Evolutionary conservation across 2,113 vertebrate genomes (phyloP).

Genomic region (Syngnathus floridae): DNA sequence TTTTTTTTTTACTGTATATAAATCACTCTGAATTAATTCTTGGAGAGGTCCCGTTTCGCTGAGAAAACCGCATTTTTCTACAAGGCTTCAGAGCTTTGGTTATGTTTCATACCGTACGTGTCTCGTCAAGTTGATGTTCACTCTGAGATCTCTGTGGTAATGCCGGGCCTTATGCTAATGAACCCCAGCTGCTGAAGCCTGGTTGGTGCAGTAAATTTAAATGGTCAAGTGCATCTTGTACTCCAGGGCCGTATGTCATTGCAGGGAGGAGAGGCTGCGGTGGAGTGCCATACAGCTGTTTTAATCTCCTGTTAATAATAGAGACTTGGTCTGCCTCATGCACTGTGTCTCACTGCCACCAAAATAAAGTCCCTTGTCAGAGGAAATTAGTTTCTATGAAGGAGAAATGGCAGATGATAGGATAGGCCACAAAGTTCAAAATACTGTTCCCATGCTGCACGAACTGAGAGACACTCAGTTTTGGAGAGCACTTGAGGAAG

Average conservation of each 20-base stretch:
- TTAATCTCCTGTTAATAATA: constrained; percentile 96
- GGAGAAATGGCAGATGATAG: constrained; percentile 50
- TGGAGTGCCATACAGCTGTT: constrained; percentile 94
- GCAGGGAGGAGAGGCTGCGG: constrained; percentile 81
- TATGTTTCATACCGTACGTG: constrained; percentile 11
- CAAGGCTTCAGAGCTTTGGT: background rate
- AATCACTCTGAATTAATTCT: background rate
- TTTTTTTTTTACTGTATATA: constrained; percentile 3
- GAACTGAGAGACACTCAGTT: constrained; percentile 46
- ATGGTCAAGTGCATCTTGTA: constrained; percentile 96
- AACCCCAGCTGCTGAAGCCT: constrained; percentile 92
- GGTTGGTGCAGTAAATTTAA: constrained; percentile 90
- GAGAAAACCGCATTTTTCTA: background rate
- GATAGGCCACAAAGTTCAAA: constrained; percentile 56
- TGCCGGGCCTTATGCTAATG: constrained; percentile 71
- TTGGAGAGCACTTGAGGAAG: constrained; percentile 49
- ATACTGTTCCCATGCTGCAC: constrained; percentile 38
- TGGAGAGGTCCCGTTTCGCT: background rate
- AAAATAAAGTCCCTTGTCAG: constrained; percentile 66
- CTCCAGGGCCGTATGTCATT: constrained; percentile 90
- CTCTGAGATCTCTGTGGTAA: constrained; percentile 36
- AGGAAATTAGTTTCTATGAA: constrained; percentile 60
- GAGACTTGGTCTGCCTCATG: constrained; percentile 77
- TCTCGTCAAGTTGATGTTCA: constrained; percentile 37
- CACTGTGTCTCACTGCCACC: constrained; percentile 59